Evolutionary conservation across 2,797 vertebrate genomes (phyloP).

Genomic region (Amblyopsis hoosieri): DNA sequence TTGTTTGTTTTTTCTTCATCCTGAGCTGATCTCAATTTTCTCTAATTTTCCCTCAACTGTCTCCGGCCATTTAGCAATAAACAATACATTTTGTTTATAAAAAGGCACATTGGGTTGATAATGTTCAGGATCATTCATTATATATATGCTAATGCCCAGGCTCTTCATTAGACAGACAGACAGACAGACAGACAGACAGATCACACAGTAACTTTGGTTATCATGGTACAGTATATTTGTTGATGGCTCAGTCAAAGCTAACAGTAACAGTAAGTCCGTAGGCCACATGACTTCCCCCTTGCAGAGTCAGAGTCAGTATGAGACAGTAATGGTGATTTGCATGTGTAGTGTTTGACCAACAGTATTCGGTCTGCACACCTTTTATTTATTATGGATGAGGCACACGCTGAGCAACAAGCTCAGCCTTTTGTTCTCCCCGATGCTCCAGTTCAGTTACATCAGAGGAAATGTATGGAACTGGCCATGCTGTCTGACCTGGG

Average conservation of each 20-base stretch:
- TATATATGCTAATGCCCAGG: too few relatives aligned
- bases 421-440: slow-evolving; percentile 72
- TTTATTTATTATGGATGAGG: slow-evolving; percentile 82
- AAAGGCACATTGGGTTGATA: too few relatives aligned
- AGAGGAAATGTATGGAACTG: slow-evolving; percentile 66
- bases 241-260: too few relatives aligned
- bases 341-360: slow-evolving; percentile 79
- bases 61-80: too few relatives aligned
- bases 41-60: neutral
- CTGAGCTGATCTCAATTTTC: too few relatives aligned
- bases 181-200: too few relatives aligned
- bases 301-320: slow-evolving; percentile 39
- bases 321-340: slow-evolving; percentile 71
- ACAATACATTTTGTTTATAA: too few relatives aligned
- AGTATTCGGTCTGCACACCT: slow-evolving; percentile 75
- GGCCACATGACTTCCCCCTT: slow-evolving; percentile 30
- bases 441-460: slow-evolving; percentile 79
- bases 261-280: too few relatives aligned
- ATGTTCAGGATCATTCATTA: too few relatives aligned
- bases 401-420: slow-evolving; percentile 77
- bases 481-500: slow-evolving; percentile 32
- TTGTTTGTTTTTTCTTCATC: neutral
- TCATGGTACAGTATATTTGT: too few relatives aligned
- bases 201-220: too few relatives aligned
- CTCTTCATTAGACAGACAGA: too few relatives aligned